Conservation (phyloP, 2,113 vertebrate genomes). For the Hemicordylus capensis region DNA sequence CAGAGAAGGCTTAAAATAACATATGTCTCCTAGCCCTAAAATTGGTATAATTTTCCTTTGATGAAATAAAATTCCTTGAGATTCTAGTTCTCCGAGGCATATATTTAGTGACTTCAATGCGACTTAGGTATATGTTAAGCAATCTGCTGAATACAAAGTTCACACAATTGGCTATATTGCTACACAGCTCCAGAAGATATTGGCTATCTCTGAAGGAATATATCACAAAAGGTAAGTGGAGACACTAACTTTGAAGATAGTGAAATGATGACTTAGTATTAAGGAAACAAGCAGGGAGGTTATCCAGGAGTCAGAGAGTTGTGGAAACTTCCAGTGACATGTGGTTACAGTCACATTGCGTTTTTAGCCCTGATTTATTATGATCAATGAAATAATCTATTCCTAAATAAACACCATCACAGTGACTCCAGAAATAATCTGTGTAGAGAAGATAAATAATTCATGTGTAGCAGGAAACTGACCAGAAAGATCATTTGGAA, state of each 20-base stretch:
- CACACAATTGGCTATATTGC: neutral
- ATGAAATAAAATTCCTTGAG: neutral
- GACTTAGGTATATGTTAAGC: neutral
- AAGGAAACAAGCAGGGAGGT: neutral
- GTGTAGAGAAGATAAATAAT: neutral
- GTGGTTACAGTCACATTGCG: neutral
- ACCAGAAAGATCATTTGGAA: constrained; percentile 13
- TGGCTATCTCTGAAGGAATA: neutral
- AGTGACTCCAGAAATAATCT: neutral
- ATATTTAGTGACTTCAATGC: neutral
- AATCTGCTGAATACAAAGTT: constrained; percentile 15
- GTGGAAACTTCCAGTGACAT: neutral
- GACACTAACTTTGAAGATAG: neutral
- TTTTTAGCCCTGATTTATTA: constrained; percentile 8
- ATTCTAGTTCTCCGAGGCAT: neutral
- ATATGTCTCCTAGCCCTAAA: neutral
- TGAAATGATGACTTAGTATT: neutral
- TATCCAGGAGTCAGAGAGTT: constrained; percentile 9
- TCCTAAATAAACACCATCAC: neutral
- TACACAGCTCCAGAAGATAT: neutral
- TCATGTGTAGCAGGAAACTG: constrained; percentile 4
- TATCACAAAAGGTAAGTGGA: constrained; percentile 3
- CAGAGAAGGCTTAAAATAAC: neutral
- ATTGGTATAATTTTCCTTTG: neutral
- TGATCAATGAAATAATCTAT: constrained; percentile 10